Evolutionary conservation across 2,113 vertebrate species (phyloP).

Genomic region (Pituophis catenifer): DNA sequence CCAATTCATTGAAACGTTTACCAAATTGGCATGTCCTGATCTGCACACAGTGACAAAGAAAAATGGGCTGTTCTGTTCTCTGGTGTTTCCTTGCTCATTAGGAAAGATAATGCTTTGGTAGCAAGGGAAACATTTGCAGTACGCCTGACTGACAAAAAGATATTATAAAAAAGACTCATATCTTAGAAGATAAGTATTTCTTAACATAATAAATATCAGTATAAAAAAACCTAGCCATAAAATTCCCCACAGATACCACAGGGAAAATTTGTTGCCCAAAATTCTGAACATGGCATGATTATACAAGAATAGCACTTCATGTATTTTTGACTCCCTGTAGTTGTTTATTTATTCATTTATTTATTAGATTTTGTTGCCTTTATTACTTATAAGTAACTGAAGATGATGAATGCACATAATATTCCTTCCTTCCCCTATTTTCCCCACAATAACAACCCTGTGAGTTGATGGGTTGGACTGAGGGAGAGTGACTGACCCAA

Average conservation of each 20-base stretch:
- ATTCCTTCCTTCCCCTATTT: not conserved
- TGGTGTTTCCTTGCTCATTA: not conserved
- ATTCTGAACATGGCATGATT: not conserved
- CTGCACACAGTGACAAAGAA: constrained; percentile 42
- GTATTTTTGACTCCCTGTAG: not conserved
- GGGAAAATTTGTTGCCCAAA: not conserved
- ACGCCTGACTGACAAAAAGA: not conserved
- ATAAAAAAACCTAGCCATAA: constrained; percentile 15
- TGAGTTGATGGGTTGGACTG: not conserved
- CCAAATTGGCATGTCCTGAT: constrained; percentile 38
- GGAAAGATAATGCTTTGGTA: not conserved
- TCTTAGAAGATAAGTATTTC: not conserved
- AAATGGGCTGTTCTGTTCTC: constrained; percentile 24
- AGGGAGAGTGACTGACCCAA: not conserved
- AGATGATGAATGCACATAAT: not conserved
- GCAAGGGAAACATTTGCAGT: not conserved
- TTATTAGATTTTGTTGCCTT: not conserved
- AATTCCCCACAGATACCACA: not conserved
- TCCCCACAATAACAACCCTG: not conserved
- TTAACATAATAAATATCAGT: not conserved
- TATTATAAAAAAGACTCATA: not conserved
- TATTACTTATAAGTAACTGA: not conserved
- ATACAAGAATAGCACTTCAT: not conserved
- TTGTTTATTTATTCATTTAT: not conserved
- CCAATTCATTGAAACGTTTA: constrained; percentile 58